Base-by-base conservation (phyloP, 2,888 invertebrate species). In the Noctua janthe region DNA sequence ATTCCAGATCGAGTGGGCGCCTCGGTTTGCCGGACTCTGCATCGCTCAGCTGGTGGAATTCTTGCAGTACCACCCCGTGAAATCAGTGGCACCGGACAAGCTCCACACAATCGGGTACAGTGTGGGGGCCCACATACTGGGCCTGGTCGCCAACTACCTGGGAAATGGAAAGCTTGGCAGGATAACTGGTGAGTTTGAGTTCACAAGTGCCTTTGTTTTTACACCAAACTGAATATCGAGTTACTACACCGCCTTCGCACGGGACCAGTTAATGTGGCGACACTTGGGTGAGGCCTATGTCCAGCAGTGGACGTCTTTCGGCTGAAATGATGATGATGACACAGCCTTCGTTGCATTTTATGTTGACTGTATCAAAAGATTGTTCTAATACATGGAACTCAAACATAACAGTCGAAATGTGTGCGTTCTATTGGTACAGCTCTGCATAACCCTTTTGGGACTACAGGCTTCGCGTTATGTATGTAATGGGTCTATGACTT, bases 81-180 rank as follows among this genome's bases (percentile, higher is more conserved):
- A 98, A 87, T 98, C 98, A 0, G 97, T 98, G 0, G 97, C 97
- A 51, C 98, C 98, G 0, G 98, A 98, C 92, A 97, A 97, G 81
- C 93, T 99, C 59, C 99, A 99, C 93, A 97, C 99, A 2, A 98
- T 99, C 79, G 99, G 99, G 0, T 99, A 99, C 95, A 98, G 98
- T 93, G 98, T 99, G 47, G 99, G 99, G 1, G 98, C 99, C 0
- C 99, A 99, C 91, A 99, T 99, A 81, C 98, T 98, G 10, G 99
- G 99, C 0, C 96, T 99, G 69, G 98, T 98, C 0, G 98, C 99
- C 62, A 99, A 99, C 93, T 98, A 98, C 90, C 93, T 99, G 64
- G 95, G 97, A 70, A 97, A 98, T 90, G 98, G 98, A 64, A 99
- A 98, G 94, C 96, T 99, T 74, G 99, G 99, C 47, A 97, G 99